Evolutionary conservation across 2,888 invertebrate species (phyloP), one percentile per base, ranked within the genome.

Genomic region (Lottia gigantea): DNA sequence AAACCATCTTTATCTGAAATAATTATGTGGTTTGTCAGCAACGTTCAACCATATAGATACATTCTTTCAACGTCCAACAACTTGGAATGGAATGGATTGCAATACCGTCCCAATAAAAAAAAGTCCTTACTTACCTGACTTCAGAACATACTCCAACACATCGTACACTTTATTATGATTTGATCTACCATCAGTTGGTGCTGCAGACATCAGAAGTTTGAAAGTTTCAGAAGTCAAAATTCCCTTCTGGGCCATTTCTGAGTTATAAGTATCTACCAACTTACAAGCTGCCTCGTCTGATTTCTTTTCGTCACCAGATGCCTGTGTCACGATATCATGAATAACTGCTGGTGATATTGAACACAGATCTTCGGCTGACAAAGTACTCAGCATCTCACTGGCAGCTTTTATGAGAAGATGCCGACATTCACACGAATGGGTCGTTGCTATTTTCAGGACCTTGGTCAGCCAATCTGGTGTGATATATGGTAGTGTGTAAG

Each of bases 191-290:
- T 84, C 82, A n/a, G 78, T 69, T 8, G 86, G 86, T 2, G 85
- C 78, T 12, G 83, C 81, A 14, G 80, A 78, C 0, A 83, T 82
- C 68, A 88, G 75, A 19, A 83, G 79, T 46, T 81, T 81, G 76
- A 86, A 88, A 0, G 83, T 83, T 62, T 86, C 87, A 0, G 82
- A 78, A 8, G 83, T 83, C 11, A 88, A 79, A 26, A 84, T 78
- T 8, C 84, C 84, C 70, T 82, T 82, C 23, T 78, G 74, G 15
- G 83, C 83, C 82, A 85, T 81, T 66, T 85, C 83, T 26, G 81
- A 75, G 76, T 86, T 79, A 75, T 86, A 86, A 23, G 78, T 80
- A 72, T 87, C 86, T 12, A 86, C 80, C 14, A 86, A 77, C 19
- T 76, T 74, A 64, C 84, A 83, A 0, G 80, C 81, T 45, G 79